Evolutionary conservation across 2,113 vertebrate species (phyloP).

Genomic region (Megaptera novaeangliae): DNA sequence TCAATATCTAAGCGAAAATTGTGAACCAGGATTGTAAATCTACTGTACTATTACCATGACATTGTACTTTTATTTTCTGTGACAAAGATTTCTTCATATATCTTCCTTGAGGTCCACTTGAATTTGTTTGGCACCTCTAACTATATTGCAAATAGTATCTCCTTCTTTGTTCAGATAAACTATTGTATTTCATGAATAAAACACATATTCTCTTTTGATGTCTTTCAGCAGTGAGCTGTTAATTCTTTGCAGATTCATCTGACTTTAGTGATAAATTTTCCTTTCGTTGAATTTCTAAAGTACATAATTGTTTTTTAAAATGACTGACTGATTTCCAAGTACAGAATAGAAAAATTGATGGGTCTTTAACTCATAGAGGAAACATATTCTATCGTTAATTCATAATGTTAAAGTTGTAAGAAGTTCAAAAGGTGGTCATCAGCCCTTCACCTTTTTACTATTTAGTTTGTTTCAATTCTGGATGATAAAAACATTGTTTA

Average conservation of each 20-base stretch:
- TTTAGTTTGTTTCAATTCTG: background rate
- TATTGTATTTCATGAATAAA: slow-evolving; percentile 69
- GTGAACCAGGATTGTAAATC: background rate
- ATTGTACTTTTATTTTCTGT: slow-evolving; percentile 42
- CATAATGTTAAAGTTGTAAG: slow-evolving; percentile 60
- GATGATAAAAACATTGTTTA: background rate
- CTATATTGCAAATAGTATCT: slow-evolving; percentile 50
- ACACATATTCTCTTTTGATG: slow-evolving; percentile 41
- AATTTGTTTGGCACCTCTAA: slow-evolving; percentile 38
- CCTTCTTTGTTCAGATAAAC: slow-evolving; percentile 37
- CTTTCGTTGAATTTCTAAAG: slow-evolving; percentile 77
- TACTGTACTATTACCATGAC: background rate
- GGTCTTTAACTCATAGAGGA: slow-evolving; percentile 52
- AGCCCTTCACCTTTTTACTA: slow-evolving; percentile 27
- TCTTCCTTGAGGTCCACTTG: slow-evolving; percentile 57
- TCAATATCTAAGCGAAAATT: background rate
- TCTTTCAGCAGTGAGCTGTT: slow-evolving; percentile 76
- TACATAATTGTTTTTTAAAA: slow-evolving; percentile 73
- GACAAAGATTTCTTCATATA: slow-evolving; percentile 10
- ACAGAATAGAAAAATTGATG: slow-evolving; percentile 54
- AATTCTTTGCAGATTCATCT: slow-evolving; percentile 77
- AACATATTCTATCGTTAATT: slow-evolving; percentile 62
- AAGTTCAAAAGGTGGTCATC: background rate
- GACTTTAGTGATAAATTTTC: slow-evolving; percentile 74
- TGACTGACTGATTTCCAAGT: slow-evolving; percentile 72